Conservation (phyloP, 2,888 invertebrate genomes). For the Anaspis maculata region DNA sequence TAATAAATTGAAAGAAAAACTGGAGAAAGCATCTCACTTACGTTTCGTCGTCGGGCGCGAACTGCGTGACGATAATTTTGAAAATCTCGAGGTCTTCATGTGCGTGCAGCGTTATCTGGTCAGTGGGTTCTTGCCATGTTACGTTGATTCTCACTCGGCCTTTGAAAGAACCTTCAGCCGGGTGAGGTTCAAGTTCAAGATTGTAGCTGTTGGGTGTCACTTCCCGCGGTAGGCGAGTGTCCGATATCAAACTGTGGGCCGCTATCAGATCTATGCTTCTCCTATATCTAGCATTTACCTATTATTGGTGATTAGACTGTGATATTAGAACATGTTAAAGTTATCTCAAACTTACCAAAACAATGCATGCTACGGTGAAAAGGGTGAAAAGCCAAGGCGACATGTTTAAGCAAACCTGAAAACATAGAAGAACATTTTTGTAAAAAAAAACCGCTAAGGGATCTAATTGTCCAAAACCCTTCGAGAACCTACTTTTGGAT, state of each 20-base stretch:
- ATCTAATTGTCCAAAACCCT: too few species aligned
- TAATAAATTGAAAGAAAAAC: neutral
- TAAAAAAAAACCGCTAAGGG: too few species aligned
- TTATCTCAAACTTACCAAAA: constrained; percentile 12
- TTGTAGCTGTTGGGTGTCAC: constrained; percentile 59
- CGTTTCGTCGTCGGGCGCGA: constrained; percentile 25
- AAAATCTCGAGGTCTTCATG: constrained; percentile 55
- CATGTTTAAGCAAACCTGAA: constrained; percentile 3
- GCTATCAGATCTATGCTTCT: constrained; percentile 67
- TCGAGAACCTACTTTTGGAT: too few species aligned
- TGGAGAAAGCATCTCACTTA: constrained; percentile 7
- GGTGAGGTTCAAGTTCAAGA: constrained; percentile 57
- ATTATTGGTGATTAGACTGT: constrained; percentile 1
- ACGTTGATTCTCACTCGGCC: constrained; percentile 63
- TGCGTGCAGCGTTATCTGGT: constrained; percentile 57
- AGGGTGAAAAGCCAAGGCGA: constrained; percentile 8
- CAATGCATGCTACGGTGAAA: constrained; percentile 4
- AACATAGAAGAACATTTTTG: neutral
- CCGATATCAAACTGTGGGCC: constrained; percentile 55
- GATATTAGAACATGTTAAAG: too few species aligned
- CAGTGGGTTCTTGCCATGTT: constrained; percentile 54
- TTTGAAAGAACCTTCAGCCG: constrained; percentile 55
- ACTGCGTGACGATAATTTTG: constrained; percentile 30
- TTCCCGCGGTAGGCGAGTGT: constrained; percentile 53
- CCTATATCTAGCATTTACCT: constrained; percentile 21